Conservation (phyloP, 2,797 vertebrate species). For the Spinibarbus caldwelli region DNA sequence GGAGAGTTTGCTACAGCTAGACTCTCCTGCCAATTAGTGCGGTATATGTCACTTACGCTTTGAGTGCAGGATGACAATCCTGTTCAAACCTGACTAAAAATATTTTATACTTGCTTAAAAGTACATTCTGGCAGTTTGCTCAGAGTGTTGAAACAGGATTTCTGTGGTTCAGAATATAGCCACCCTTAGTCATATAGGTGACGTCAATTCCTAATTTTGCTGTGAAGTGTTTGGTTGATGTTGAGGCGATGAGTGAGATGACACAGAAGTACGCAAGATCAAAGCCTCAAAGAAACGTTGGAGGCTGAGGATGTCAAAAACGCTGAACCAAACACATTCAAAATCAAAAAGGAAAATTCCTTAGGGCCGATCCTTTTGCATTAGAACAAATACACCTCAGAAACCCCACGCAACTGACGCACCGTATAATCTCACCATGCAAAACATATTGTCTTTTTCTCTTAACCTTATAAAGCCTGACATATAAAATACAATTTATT, state of each 20-base stretch:
- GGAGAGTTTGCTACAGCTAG: background rate
- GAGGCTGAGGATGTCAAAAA: slow-evolving; percentile 3
- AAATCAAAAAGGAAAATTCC: slow-evolving; percentile 18
- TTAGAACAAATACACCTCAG: background rate
- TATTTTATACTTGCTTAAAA: slow-evolving; percentile 15
- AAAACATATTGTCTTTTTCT: slow-evolving; percentile 24
- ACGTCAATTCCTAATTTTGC: background rate
- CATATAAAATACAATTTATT: background rate
- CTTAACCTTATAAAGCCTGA: background rate
- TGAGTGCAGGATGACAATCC: slow-evolving; percentile 17
- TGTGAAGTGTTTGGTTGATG: background rate
- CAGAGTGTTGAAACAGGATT: slow-evolving; percentile 4
- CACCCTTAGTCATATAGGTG: background rate
- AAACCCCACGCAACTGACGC: slow-evolving; percentile 13
- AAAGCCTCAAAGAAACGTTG: slow-evolving; percentile 18
- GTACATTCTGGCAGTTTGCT: background rate
- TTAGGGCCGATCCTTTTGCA: background rate
- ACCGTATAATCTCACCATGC: background rate
- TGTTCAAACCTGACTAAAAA: slow-evolving; percentile 4
- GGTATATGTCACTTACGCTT: background rate
- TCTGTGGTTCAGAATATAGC: slow-evolving; percentile 16
- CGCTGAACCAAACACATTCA: background rate
- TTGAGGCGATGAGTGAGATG: slow-evolving; percentile 11
- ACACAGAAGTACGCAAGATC: slow-evolving; percentile 12
- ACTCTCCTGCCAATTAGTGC: background rate